These are phyloP conservation scores for Drosophila serrata DNA, from an alignment of 1,140 invertebrate species.

Conservation along the genomic window DNA sequence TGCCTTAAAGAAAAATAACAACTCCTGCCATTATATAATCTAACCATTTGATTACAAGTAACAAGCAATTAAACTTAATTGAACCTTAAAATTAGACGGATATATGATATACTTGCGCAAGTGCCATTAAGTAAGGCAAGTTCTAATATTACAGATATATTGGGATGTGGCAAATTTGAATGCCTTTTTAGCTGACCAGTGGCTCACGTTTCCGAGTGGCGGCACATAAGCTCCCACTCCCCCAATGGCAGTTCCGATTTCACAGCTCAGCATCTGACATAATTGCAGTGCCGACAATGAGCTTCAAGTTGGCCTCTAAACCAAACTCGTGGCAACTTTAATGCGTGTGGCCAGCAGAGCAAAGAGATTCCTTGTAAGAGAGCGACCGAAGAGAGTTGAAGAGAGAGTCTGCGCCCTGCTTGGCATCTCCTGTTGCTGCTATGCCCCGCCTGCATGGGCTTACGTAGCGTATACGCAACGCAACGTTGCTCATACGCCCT, in stretches of 20 bases:
- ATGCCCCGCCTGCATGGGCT: conserved; percentile 70
- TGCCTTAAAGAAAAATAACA: no score
- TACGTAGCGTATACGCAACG: conserved; percentile 57
- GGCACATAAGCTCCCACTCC: conserved; percentile 3
- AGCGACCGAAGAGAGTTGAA: neutral
- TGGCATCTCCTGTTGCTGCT: conserved; percentile 21
- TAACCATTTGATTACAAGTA: neutral
- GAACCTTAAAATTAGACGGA: neutral
- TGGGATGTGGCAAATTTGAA: conserved; percentile 13
- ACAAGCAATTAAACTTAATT: conserved; percentile 42
- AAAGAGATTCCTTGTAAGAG: conserved; percentile 46
- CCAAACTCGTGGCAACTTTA: conserved; percentile 45
- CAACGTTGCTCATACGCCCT: conserved; percentile 44
- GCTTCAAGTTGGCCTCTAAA: conserved; percentile 43
- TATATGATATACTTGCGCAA: conserved; percentile 18
- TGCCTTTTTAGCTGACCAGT: conserved; percentile 1
- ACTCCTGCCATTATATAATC: no score
- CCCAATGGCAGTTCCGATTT: conserved; percentile 43
- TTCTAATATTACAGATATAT: neutral
- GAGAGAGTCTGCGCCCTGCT: conserved; percentile 40
- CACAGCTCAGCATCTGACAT: conserved; percentile 53
- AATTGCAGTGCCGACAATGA: conserved; percentile 64
- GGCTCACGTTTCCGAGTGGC: conserved; percentile 22
- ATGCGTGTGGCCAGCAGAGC: conserved; percentile 2
- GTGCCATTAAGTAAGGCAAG: conserved; percentile 14